phyloP scores from a whole-genome alignment of 2,888 invertebrate genomes.

The Chymomyza fuscimana region DNA sequence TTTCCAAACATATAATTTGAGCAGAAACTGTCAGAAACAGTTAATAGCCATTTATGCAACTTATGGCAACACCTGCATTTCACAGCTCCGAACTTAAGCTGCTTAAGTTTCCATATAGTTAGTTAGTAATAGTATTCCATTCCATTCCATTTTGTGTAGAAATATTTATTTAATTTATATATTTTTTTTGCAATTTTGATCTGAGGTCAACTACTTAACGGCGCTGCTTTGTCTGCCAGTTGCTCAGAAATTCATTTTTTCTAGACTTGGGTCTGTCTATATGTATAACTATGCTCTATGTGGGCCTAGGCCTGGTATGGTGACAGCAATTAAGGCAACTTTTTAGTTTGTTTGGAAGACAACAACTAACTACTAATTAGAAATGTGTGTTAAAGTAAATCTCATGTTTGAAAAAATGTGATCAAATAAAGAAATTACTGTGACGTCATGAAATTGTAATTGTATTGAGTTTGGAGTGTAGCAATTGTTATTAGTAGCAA shows the following conservation, averaged over 20 bases:
- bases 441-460: background rate
- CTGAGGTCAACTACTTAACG: background rate
- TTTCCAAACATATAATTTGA: background rate
- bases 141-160: background rate
- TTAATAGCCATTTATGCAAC: background rate
- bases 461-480: background rate
- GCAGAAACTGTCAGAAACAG: background rate
- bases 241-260: background rate
- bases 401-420: no score
- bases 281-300: background rate
- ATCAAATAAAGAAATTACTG: background rate
- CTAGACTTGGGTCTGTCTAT: background rate
- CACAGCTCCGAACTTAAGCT: background rate
- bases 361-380: background rate
- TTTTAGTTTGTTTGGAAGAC: background rate
- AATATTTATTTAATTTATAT: background rate
- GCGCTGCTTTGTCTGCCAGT: background rate
- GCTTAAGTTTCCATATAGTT: background rate
- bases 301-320: background rate
- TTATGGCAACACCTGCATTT: background rate
- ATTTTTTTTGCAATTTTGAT: background rate
- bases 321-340: background rate
- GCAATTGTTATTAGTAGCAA: no score
- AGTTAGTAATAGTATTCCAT: background rate
- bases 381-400: background rate